phyloP scores from a whole-genome alignment of 2,888 invertebrate genomes.

The Drepanosiphum platanoidis region DNA sequence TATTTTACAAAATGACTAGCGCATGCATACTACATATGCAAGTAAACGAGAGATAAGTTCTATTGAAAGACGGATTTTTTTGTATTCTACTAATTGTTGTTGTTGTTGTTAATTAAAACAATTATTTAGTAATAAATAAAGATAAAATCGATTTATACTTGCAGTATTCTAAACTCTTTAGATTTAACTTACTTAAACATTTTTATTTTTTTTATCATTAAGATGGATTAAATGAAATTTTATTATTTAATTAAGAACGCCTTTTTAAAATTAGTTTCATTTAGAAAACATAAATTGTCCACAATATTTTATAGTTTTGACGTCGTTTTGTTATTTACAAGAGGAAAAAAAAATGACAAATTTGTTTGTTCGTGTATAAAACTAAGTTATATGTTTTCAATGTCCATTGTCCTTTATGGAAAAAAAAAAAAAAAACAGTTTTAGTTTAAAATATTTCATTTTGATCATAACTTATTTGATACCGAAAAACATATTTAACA shows the following conservation, averaged over 20 bases:
- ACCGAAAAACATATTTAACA: conserved; percentile 50
- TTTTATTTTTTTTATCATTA: too few relatives aligned
- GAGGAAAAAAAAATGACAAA: conserved; percentile 39
- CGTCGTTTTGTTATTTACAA: conserved; percentile 36
- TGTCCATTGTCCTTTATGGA: neutral
- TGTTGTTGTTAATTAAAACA: too few relatives aligned
- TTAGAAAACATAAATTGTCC: conserved; percentile 24
- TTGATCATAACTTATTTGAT: conserved; percentile 33
- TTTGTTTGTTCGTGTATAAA: neutral
- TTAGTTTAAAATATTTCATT: conserved; percentile 40
- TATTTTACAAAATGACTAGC: too few relatives aligned
- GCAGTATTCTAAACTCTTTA: too few relatives aligned
- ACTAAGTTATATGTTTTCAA: conserved; percentile 29
- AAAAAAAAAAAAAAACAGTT: conserved; percentile 34
- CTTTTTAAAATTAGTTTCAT: neutral
- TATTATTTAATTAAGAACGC: neutral
- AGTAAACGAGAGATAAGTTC: too few relatives aligned
- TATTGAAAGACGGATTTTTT: too few relatives aligned
- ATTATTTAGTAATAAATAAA: too few relatives aligned
- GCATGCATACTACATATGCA: too few relatives aligned
- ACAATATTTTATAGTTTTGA: neutral
- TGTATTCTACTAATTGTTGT: too few relatives aligned
- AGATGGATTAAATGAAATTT: neutral
- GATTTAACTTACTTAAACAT: too few relatives aligned
- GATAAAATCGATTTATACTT: too few relatives aligned